Evolutionary conservation across 2,797 vertebrate species (phyloP).

Genomic region (Tapirus indicus): DNA sequence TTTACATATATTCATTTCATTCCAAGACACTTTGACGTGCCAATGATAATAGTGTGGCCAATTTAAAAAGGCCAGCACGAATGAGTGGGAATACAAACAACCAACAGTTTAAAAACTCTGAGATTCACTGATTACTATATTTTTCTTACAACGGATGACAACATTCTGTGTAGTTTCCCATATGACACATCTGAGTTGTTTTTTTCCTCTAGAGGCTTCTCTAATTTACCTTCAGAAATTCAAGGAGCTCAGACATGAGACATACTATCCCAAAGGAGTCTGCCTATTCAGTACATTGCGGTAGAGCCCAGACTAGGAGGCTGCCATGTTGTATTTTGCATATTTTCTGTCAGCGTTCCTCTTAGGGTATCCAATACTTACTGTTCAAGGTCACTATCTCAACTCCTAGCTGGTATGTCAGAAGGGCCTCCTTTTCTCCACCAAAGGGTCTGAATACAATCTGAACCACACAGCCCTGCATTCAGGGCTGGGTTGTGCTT

Average conservation of each 20-base stretch:
- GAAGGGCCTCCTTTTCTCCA: neutral
- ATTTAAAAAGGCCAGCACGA: neutral
- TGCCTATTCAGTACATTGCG: neutral
- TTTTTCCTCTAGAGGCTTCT: neutral
- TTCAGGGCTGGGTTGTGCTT: neutral
- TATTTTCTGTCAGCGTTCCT: neutral
- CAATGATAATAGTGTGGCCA: neutral
- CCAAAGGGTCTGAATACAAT: neutral
- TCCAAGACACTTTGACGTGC: neutral
- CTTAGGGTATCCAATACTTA: neutral
- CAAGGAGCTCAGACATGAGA: neutral
- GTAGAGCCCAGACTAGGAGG: neutral
- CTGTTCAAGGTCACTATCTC: neutral
- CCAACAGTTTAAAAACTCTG: neutral
- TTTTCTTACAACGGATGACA: neutral
- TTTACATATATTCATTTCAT: neutral
- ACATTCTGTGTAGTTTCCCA: neutral
- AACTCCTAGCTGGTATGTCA: neutral
- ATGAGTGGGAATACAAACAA: neutral
- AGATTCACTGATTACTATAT: neutral
- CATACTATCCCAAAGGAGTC: neutral
- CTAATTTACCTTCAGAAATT: neutral
- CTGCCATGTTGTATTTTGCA: rapidly evolving
- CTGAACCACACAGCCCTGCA: neutral
- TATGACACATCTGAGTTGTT: neutral